phyloP scores from a whole-genome alignment of 2,113 vertebrate genomes.

The Perognathus longimembris region DNA sequence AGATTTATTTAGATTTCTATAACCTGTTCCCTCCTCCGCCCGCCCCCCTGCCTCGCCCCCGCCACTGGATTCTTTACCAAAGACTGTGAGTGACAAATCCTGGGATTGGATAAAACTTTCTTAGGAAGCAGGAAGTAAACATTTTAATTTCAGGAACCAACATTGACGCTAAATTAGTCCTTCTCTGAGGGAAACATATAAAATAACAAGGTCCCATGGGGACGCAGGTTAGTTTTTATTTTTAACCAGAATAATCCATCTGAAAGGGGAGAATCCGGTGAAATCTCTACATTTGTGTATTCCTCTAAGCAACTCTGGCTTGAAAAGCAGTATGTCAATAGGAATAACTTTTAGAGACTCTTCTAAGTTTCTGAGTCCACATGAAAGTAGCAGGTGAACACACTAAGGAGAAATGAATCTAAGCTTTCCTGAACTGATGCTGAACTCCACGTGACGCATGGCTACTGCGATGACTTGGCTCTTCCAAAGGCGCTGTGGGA shows the following conservation, averaged over 20 bases:
- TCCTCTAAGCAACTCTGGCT: conserved; percentile 36
- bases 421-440: background rate
- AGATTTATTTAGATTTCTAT: conserved; percentile 51
- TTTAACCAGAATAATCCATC: background rate
- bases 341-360: conserved; percentile 31
- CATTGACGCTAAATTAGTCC: conserved; percentile 34
- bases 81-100: background rate
- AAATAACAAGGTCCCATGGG: conserved; percentile 1
- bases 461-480: too few relatives aligned
- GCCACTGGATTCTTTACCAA: conserved; percentile 35
- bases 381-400: conserved; percentile 15
- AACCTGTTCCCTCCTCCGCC: too few relatives aligned
- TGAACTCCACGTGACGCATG: background rate
- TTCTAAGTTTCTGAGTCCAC: background rate
- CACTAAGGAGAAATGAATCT: background rate
- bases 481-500: background rate
- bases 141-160: conserved; percentile 55
- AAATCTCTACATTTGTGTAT: conserved; percentile 28
- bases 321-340: conserved; percentile 41
- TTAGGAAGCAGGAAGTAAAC: conserved; percentile 50
- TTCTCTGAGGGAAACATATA: conserved; percentile 46
- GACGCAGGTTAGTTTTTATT: background rate
- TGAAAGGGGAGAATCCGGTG: background rate
- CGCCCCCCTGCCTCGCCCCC: too few relatives aligned
- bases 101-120: conserved; percentile 45